Conservation (phyloP, 1,140 invertebrate species). For the Drosophila neocordata region DNA sequence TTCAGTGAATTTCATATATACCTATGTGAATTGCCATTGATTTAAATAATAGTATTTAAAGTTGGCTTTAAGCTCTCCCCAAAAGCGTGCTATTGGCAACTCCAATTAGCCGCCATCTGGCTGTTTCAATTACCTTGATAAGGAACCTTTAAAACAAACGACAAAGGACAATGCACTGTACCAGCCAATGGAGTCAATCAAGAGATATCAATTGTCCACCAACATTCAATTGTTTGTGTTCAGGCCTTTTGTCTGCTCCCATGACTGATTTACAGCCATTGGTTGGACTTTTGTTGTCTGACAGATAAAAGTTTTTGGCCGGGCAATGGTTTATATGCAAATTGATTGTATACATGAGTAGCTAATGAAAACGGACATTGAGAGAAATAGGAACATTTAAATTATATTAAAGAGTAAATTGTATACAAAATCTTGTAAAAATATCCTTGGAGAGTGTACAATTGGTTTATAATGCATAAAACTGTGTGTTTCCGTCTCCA, state of each 20-base stretch:
- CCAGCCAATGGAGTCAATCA: conserved; percentile 26
- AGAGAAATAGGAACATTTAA: background rate
- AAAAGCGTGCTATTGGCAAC: background rate
- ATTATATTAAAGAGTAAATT: too few species aligned
- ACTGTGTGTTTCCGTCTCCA: too few species aligned
- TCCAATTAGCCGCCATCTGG: conserved; percentile 19
- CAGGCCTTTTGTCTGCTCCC: conserved; percentile 26
- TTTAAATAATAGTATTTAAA: conserved; percentile 81
- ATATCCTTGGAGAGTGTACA: too few species aligned
- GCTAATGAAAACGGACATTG: background rate
- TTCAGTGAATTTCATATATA: conserved; percentile 61
- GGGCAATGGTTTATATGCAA: background rate
- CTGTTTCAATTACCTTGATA: conserved; percentile 45
- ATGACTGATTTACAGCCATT: conserved; percentile 29
- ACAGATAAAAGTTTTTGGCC: conserved; percentile 27
- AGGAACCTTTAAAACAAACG: background rate
- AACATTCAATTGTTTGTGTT: conserved; percentile 40
- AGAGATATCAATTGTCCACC: conserved; percentile 36
- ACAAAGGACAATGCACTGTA: conserved; percentile 1
- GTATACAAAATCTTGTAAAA: too few species aligned
- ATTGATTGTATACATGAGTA: background rate
- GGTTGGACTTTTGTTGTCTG: conserved; percentile 28
- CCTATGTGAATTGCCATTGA: conserved; percentile 60
- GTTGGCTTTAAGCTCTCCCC: background rate
- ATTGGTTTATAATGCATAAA: too few species aligned